phyloP scores from a whole-genome alignment of 23 tunicate species.

The Trididemnum miniatum region DNA sequence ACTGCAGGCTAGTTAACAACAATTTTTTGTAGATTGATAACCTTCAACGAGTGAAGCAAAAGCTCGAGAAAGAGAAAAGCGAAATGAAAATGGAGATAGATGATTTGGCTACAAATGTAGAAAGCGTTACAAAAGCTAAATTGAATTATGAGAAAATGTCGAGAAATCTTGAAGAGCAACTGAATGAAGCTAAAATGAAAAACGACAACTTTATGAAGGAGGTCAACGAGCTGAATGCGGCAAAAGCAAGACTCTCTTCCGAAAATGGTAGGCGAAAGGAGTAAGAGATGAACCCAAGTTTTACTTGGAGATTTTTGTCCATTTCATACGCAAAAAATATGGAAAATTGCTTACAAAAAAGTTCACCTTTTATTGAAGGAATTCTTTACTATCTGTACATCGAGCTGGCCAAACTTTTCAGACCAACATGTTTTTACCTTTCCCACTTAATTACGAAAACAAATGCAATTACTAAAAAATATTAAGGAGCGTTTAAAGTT shows the following conservation, averaged over 20 bases:
- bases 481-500: neutral
- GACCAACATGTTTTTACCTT: no score
- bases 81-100: slow-evolving; percentile 99
- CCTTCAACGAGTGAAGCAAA: slow-evolving; percentile 96
- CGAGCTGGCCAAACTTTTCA: no score
- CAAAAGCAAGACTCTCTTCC: slow-evolving; percentile 54
- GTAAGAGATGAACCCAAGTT: no score
- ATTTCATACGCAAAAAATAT: no score
- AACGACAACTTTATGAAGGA: slow-evolving; percentile 84
- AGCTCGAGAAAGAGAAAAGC: slow-evolving; percentile 96
- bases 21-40: slow-evolving; percentile 91
- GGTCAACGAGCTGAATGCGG: slow-evolving; percentile 65
- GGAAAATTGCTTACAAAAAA: neutral
- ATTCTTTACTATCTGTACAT: no score
- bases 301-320: neutral
- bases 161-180: slow-evolving; percentile 70
- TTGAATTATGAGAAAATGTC: slow-evolving; percentile 93
- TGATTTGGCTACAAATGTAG: slow-evolving; percentile 82
- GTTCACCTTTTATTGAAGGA: no score
- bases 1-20: no score
- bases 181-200: slow-evolving; percentile 73
- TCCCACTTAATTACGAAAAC: no score
- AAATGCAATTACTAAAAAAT: neutral
- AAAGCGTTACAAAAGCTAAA: slow-evolving; percentile 72
- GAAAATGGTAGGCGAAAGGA: slow-evolving; percentile 50